Evolutionary conservation across 53 echinoderm and acorn worm genomes (phyloP).

Genomic region (Luidia sarsii): DNA sequence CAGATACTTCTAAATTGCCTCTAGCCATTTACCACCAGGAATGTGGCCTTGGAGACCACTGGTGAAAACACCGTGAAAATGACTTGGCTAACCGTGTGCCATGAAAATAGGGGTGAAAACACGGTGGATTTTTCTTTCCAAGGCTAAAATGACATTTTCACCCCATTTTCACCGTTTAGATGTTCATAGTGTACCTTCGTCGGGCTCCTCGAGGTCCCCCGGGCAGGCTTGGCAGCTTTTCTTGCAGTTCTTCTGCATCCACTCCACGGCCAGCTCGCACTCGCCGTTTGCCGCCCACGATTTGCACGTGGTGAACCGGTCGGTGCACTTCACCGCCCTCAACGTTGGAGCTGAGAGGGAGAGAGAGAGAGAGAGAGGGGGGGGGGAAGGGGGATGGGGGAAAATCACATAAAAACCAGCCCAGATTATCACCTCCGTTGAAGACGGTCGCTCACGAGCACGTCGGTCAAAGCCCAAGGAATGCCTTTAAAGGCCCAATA

Average conservation of each 20-base stretch:
- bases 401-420: background rate
- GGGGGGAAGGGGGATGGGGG: background rate
- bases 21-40: no score
- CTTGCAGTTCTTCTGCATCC: slow-evolving; percentile 64
- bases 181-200: slow-evolving; percentile 39
- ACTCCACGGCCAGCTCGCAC: slow-evolving; percentile 28
- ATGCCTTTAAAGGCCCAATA: no score
- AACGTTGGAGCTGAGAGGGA: background rate
- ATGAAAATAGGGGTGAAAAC: no score
- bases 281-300: slow-evolving; percentile 43
- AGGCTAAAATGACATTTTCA: no score
- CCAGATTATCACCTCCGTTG: background rate
- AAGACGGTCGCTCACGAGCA: background rate
- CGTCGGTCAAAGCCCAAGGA: background rate
- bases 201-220: slow-evolving; percentile 5
- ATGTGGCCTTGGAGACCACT: no score
- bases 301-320: slow-evolving; percentile 34
- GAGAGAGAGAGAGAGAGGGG: background rate
- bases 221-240: slow-evolving; percentile 64
- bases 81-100: no score
- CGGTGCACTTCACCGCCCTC: slow-evolving; percentile 15
- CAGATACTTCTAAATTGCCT: no score
- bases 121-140: no score
- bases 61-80: no score
- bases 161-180: no score